Conservation (phyloP, 2,113 vertebrate species). For the Grammomys surdaster region DNA sequence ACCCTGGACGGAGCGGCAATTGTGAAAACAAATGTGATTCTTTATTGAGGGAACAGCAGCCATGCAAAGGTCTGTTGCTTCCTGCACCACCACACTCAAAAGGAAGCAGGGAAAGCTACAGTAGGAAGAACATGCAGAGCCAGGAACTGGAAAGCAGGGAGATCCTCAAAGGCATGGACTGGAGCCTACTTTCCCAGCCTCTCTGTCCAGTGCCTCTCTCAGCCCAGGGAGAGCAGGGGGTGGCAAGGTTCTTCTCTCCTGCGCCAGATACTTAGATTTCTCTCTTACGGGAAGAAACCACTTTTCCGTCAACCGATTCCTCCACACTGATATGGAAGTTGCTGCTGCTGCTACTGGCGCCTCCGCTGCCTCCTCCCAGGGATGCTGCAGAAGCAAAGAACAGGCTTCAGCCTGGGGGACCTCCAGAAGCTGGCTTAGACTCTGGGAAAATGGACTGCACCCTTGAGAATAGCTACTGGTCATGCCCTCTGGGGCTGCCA, state of each 20-base stretch:
- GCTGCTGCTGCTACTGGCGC: not conserved
- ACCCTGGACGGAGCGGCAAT: not conserved
- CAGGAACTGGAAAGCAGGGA: not conserved
- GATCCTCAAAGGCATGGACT: not conserved
- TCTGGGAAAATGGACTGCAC: not conserved
- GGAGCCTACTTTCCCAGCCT: not conserved
- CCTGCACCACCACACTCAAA: not conserved
- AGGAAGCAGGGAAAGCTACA: not conserved
- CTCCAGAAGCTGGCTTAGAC: not conserved
- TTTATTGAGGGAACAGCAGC: constrained; percentile 67
- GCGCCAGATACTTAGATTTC: constrained; percentile 37
- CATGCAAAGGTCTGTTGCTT: not conserved
- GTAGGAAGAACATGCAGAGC: not conserved
- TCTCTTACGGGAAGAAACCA: constrained; percentile 75
- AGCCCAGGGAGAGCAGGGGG: not conserved
- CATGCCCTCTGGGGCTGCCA: not conserved
- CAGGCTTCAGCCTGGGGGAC: not conserved
- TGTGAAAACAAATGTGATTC: constrained; percentile 47
- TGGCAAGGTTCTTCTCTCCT: fast-evolving
- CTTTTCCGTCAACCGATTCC: constrained; percentile 72
- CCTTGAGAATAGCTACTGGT: not conserved
- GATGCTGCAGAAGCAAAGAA: constrained; percentile 39
- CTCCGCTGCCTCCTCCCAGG: not conserved
- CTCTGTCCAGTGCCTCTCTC: not conserved
- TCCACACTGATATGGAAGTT: constrained; percentile 60